Evolutionary conservation across 2,888 invertebrate species (phyloP).

Genomic region (Lingula anatina): DNA sequence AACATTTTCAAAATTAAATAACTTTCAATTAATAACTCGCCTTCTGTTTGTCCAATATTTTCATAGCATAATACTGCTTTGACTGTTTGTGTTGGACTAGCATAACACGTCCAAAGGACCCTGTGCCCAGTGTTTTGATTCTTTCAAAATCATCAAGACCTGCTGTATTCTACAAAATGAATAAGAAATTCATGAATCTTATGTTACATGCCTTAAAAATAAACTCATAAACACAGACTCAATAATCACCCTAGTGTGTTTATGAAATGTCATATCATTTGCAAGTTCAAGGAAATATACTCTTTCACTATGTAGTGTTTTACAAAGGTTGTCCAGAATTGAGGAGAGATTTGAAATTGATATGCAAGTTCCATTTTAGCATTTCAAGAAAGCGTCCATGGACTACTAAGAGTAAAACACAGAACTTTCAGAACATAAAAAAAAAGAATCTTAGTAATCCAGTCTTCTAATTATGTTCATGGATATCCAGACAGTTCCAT

Average conservation of each 20-base stretch:
- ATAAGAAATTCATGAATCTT: not conserved
- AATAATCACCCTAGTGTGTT: not conserved
- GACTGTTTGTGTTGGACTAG: slow-evolving; percentile 97
- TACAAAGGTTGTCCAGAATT: too few species aligned
- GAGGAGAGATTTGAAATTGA: too few species aligned
- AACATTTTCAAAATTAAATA: not conserved
- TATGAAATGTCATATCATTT: not conserved
- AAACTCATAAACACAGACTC: not conserved
- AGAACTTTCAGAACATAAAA: too few species aligned
- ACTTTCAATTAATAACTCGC: slow-evolving; percentile 50
- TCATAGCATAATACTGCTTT: slow-evolving; percentile 99
- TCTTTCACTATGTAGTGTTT: too few species aligned
- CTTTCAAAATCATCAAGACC: slow-evolving; percentile 96
- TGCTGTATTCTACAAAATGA: slow-evolving; percentile 72
- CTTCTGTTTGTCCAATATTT: slow-evolving; percentile 99
- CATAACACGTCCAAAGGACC: slow-evolving; percentile 99
- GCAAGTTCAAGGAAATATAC: too few species aligned
- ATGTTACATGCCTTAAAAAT: not conserved
- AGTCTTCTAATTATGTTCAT: not conserved
- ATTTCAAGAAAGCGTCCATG: too few species aligned
- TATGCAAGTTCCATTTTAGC: too few species aligned
- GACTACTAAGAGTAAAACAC: too few species aligned
- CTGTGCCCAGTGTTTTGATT: slow-evolving; percentile 97
- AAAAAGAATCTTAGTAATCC: too few species aligned
- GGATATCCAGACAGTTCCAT: too few species aligned